phyloP scores from a whole-genome alignment of 1,140 invertebrate species.

The Limonius californicus region DNA sequence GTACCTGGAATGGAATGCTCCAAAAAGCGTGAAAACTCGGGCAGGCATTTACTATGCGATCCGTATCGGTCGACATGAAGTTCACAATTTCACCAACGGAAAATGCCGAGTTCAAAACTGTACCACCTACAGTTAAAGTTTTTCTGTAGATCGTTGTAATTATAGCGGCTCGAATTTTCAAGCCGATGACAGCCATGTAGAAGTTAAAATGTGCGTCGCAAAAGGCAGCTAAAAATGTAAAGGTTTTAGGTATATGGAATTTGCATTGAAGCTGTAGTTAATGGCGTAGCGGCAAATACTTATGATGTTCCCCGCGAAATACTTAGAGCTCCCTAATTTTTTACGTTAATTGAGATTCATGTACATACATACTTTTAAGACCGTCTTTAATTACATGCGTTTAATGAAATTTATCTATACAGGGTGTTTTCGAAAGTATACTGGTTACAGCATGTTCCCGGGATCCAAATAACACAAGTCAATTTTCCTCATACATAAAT shows the following conservation, averaged over 20 bases:
- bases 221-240: conserved; percentile 58
- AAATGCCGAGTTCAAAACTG: conserved; percentile 57
- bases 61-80: conserved; percentile 94
- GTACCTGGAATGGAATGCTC: conserved; percentile 91
- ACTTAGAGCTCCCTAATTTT: too few species aligned
- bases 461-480: too few species aligned
- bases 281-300: too few species aligned
- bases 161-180: conserved; percentile 83
- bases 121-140: conserved; percentile 60
- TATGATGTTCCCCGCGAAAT: too few species aligned
- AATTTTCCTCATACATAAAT: too few species aligned
- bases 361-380: too few species aligned
- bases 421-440: too few species aligned
- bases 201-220: conserved; percentile 89
- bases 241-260: conserved; percentile 14
- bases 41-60: conserved; percentile 92
- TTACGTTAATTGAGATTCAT: too few species aligned
- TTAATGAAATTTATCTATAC: too few species aligned
- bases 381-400: too few species aligned
- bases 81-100: conserved; percentile 89
- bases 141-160: conserved; percentile 86
- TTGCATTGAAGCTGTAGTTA: neutral
- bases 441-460: too few species aligned
- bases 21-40: conserved; percentile 94
- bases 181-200: conserved; percentile 74